Evolutionary conservation across 2,797 vertebrate species (phyloP).

Genomic region (Sciurus carolinensis): DNA sequence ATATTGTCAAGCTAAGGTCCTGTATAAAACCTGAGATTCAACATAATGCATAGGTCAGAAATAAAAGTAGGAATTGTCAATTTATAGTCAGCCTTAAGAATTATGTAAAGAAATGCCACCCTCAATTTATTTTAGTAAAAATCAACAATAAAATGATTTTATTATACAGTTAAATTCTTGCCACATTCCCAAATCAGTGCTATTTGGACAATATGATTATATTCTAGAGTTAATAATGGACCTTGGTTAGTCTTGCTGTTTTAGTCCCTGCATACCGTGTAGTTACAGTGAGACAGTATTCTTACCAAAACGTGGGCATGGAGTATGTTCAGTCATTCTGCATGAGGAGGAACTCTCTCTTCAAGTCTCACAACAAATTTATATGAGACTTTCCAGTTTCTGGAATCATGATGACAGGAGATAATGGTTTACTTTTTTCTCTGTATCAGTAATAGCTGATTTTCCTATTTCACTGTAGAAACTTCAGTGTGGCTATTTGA

Average conservation of each 20-base stretch:
- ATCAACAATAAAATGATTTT: background rate
- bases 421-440: background rate
- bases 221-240: background rate
- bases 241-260: background rate
- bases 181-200: background rate
- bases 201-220: background rate
- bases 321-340: background rate
- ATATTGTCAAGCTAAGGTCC: background rate
- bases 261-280: background rate
- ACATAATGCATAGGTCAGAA: background rate
- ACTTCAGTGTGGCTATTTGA: background rate
- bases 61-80: background rate
- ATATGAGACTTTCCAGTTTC: background rate
- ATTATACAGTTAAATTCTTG: background rate
- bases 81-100: background rate
- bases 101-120: background rate
- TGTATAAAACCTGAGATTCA: background rate
- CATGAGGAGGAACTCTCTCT: background rate
- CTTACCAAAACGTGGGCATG: background rate
- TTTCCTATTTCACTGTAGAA: slow-evolving; percentile 16
- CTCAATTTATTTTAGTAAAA: background rate
- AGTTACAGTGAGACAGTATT: background rate
- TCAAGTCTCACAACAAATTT: background rate
- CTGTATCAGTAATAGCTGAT: background rate
- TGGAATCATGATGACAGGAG: background rate